Evolutionary conservation across 2,113 vertebrate species (phyloP).

Genomic region (Channa argus): DNA sequence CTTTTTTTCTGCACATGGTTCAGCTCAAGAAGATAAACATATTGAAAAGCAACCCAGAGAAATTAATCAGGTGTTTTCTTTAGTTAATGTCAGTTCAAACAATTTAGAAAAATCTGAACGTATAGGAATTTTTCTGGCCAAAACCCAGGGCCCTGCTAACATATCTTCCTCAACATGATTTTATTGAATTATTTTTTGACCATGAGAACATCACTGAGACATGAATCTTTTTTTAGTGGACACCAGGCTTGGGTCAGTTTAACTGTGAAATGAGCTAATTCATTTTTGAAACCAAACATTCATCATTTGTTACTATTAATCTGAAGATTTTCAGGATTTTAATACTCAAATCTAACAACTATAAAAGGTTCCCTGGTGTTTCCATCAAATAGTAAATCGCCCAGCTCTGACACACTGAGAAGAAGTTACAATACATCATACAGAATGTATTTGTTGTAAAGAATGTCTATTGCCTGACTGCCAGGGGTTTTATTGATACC

Average conservation of each 20-base stretch:
- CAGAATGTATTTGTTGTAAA: background rate
- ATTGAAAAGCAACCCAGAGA: no score
- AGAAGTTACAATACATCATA: background rate
- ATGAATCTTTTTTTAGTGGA: background rate
- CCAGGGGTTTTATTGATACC: background rate
- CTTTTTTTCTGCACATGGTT: no score
- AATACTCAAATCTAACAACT: no score
- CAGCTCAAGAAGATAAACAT: no score
- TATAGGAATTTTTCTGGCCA: no score
- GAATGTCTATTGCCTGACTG: background rate
- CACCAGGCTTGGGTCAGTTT: background rate
- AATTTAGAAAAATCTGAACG: no score
- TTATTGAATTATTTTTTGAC: no score
- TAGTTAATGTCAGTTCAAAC: background rate
- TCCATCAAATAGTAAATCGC: background rate
- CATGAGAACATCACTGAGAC: no score
- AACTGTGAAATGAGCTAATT: background rate
- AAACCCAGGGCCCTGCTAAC: no score
- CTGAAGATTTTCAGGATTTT: no score
- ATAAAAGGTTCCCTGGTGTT: background rate
- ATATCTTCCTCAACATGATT: background rate
- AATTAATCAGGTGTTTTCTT: no score
- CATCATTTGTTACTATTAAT: no score
- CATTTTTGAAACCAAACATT: background rate
- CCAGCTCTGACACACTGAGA: background rate